These are phyloP conservation scores for Rousettus leschenaultii DNA, from an alignment of 2,113 vertebrate species.

Conservation along the genomic window DNA sequence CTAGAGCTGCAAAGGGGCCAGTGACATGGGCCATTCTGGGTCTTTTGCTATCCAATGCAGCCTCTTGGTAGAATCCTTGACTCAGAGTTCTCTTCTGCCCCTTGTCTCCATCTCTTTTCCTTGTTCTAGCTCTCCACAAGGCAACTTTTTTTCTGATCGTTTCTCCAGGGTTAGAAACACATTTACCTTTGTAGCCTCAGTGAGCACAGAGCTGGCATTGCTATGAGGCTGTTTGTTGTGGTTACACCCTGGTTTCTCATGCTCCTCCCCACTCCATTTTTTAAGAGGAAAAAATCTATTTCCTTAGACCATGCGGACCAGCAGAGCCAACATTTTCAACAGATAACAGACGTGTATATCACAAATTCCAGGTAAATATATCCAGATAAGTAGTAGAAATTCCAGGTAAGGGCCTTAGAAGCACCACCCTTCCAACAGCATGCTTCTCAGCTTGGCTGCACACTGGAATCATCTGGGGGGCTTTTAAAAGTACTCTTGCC, in stretches of 20 bases:
- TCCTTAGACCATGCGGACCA: neutral
- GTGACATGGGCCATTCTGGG: neutral
- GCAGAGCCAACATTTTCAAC: neutral
- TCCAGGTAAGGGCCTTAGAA: neutral
- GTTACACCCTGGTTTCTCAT: neutral
- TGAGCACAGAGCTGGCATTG: rapidly evolving
- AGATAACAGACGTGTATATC: neutral
- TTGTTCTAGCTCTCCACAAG: neutral
- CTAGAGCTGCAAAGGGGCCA: neutral
- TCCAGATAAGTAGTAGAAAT: neutral
- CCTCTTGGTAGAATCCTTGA: neutral
- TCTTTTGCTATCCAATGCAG: neutral
- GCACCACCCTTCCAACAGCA: neutral
- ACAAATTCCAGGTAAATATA: neutral
- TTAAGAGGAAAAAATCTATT: neutral
- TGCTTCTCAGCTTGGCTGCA: neutral
- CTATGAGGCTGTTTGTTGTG: too few relatives aligned
- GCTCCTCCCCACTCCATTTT: neutral
- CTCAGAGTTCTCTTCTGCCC: neutral
- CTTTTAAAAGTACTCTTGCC: neutral
- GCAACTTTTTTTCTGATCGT: neutral
- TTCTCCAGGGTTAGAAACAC: neutral
- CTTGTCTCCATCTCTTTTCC: neutral
- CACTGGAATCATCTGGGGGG: neutral
- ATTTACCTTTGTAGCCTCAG: neutral